Evolutionary conservation across 2,797 vertebrate species (phyloP).

Genomic region (Clamator glandarius): DNA sequence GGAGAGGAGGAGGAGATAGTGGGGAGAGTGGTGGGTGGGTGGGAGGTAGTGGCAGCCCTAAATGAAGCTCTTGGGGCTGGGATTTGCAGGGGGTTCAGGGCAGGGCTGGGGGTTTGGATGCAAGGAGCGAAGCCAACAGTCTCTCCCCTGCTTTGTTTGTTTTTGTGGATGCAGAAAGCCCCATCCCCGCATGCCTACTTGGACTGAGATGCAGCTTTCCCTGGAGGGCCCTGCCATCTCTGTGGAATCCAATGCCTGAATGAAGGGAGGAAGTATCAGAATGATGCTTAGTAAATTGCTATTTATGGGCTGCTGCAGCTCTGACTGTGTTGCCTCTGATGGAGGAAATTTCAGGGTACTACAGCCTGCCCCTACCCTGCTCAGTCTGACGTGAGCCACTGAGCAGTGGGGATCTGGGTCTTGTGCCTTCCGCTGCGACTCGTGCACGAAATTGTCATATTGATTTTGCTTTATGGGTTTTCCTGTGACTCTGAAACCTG

Average conservation of each 20-base stretch:
- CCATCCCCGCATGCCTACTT: background rate
- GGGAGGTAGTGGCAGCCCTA: background rate
- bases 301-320: background rate
- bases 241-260: background rate
- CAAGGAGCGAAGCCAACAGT: fast-evolving
- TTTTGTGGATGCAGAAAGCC: background rate
- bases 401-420: background rate
- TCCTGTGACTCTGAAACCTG: background rate
- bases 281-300: background rate
- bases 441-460: fast-evolving
- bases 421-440: background rate
- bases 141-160: background rate
- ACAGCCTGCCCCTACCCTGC: background rate
- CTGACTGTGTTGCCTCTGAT: background rate
- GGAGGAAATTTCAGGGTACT: background rate
- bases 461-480: background rate
- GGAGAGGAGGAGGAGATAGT: background rate
- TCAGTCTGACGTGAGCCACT: background rate
- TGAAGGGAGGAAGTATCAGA: background rate
- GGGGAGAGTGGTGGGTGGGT: background rate
- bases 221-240: background rate
- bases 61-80: background rate
- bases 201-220: background rate
- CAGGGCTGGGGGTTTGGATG: background rate
- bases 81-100: background rate